Conservation (phyloP, 2,797 vertebrate genomes). For the Lophius americanus region DNA sequence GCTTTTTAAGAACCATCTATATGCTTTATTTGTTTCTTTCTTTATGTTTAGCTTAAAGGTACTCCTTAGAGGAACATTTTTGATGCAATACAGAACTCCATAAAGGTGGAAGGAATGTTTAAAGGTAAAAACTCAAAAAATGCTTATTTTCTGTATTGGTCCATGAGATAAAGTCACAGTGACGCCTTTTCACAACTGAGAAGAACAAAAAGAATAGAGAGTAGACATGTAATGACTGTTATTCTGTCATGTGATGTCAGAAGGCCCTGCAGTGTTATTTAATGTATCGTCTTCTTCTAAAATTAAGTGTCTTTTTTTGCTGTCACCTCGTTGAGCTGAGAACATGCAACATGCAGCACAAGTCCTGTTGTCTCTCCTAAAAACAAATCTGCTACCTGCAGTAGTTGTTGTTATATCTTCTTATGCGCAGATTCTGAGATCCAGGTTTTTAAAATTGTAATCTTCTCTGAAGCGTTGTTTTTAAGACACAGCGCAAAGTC, state of each 20-base stretch:
- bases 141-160: neutral
- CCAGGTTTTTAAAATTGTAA: conserved; percentile 3
- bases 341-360: conserved; percentile 27
- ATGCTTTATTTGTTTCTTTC: conserved; percentile 17
- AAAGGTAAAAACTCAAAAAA: conserved; percentile 9
- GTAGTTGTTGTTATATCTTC: conserved; percentile 3
- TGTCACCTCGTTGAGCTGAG: conserved; percentile 65
- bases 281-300: neutral
- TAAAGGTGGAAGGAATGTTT: neutral
- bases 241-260: conserved; percentile 65
- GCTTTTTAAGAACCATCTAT: neutral
- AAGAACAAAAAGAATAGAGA: conserved; percentile 42
- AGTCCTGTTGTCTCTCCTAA: conserved; percentile 57
- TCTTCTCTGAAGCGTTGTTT: conserved; percentile 25
- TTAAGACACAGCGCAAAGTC: conserved; percentile 28
- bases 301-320: conserved; percentile 37
- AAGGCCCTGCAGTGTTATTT: conserved; percentile 11
- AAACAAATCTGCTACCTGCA: conserved; percentile 52
- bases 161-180: conserved; percentile 1
- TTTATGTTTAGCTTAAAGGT: conserved; percentile 40
- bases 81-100: conserved; percentile 9
- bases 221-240: conserved; percentile 73
- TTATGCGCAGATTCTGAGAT: conserved; percentile 1
- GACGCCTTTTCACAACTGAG: conserved; percentile 19
- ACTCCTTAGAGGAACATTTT: conserved; percentile 19